Conservation (phyloP, 92 coral and sea anemone genomes). For the Actinostola sp. region DNA sequence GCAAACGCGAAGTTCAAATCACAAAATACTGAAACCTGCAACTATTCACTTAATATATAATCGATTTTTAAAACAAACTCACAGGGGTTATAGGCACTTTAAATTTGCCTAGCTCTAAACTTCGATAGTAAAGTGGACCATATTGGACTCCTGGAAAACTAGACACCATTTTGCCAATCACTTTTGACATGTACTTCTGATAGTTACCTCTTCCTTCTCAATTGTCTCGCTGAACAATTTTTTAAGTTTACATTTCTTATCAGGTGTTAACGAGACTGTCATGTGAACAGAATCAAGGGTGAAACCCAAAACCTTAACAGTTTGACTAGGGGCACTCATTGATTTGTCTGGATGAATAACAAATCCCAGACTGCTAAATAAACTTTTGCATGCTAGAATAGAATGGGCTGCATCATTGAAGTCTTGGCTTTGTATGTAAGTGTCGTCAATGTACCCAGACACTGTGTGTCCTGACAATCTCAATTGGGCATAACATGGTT, state of each 20-base stretch:
- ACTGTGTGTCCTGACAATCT: slow-evolving; percentile 34
- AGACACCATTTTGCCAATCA: too few relatives aligned
- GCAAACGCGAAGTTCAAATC: too few relatives aligned
- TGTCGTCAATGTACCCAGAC: slow-evolving; percentile 49
- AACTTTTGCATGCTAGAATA: slow-evolving; percentile 17
- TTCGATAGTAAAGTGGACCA: too few relatives aligned
- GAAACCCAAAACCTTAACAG: slow-evolving; percentile 52
- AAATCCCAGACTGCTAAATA: slow-evolving; percentile 48
- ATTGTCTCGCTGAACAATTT: too few relatives aligned
- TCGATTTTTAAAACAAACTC: too few relatives aligned
- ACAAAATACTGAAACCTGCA: too few relatives aligned
- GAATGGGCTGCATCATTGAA: slow-evolving; percentile 19
- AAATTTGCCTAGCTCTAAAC: too few relatives aligned
- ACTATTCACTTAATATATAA: too few relatives aligned
- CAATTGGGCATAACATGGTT: slow-evolving; percentile 41
- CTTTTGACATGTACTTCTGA: too few relatives aligned
- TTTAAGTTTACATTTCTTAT: slow-evolving; percentile 23
- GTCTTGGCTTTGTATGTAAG: slow-evolving; percentile 30
- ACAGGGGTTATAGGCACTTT: too few relatives aligned
- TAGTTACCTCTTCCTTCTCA: slow-evolving; percentile 6
- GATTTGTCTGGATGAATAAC: slow-evolving; percentile 46
- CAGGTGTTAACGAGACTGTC: slow-evolving; percentile 55
- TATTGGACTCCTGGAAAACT: too few relatives aligned
- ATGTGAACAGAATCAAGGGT: slow-evolving; percentile 43
- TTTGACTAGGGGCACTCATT: slow-evolving; percentile 37